Conservation (phyloP, 2,797 vertebrate genomes). For the Falco naumanni region DNA sequence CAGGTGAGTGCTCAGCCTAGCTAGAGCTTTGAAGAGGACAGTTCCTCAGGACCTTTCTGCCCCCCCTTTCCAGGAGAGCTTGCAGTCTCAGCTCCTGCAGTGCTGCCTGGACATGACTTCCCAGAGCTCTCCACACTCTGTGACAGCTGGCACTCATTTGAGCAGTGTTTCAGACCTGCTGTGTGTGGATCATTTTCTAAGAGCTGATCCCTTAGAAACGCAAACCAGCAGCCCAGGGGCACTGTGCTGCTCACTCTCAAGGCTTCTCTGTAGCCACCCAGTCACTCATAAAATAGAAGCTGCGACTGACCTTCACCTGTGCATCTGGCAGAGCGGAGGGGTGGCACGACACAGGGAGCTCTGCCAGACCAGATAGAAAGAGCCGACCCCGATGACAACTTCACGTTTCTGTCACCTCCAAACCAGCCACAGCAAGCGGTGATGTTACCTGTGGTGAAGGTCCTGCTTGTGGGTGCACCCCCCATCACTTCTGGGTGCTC, state of each 20-base stretch:
- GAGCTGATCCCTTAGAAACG: neutral
- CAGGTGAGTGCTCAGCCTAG: neutral
- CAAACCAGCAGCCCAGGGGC: neutral
- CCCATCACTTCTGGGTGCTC: neutral
- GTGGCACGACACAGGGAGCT: neutral
- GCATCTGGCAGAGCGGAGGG: neutral
- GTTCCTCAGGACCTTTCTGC: neutral
- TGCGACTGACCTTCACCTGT: neutral
- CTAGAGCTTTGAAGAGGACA: neutral
- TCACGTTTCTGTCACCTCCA: neutral
- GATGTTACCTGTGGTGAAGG: neutral
- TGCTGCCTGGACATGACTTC: neutral
- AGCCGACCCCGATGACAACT: neutral
- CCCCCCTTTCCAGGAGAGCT: neutral
- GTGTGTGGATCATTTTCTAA: neutral
- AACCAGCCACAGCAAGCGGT: accelerated
- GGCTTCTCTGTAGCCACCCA: neutral
- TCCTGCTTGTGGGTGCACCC: neutral
- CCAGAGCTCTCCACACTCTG: neutral
- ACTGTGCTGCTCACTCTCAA: neutral
- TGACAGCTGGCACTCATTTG: neutral
- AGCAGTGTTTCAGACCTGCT: neutral
- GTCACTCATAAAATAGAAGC: neutral
- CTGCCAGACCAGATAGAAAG: neutral
- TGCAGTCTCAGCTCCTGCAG: neutral